phyloP scores from a whole-genome alignment of 2,113 vertebrate genomes.

The Syrrhaptes paradoxus region DNA sequence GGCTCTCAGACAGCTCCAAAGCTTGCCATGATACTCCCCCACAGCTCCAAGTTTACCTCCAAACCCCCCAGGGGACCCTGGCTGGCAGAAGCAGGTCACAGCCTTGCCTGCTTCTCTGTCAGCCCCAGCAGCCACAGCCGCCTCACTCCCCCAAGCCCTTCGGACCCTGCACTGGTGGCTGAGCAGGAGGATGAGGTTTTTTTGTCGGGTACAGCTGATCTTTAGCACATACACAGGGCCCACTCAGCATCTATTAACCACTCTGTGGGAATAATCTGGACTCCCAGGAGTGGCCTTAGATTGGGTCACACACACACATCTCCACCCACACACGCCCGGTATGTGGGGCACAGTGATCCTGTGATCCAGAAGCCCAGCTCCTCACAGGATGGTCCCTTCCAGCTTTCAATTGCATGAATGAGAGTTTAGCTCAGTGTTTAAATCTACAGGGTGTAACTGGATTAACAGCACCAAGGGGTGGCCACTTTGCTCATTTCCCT shows the following conservation, averaged over 20 bases:
- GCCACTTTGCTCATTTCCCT: neutral
- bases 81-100: neutral
- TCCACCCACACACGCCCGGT: neutral
- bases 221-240: neutral
- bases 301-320: accelerated
- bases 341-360: neutral
- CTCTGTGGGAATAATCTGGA: neutral
- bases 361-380: neutral
- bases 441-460: neutral
- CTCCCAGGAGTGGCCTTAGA: neutral
- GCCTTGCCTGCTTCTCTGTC: neutral
- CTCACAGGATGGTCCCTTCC: neutral
- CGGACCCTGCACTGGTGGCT: neutral
- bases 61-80: accelerated
- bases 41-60: neutral
- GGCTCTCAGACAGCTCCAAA: neutral
- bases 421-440: neutral
- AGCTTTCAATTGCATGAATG: neutral
- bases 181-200: neutral
- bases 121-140: neutral
- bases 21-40: neutral
- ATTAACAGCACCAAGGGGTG: neutral
- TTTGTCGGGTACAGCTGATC: neutral
- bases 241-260: neutral
- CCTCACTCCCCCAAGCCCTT: neutral